A percentile compares a stretch with the other conserved stretches of the same genome.
These are phyloP conservation scores for Lepidurus apus DNA, from an alignment of 1,140 invertebrate species.

Conservation along the genomic window DNA sequence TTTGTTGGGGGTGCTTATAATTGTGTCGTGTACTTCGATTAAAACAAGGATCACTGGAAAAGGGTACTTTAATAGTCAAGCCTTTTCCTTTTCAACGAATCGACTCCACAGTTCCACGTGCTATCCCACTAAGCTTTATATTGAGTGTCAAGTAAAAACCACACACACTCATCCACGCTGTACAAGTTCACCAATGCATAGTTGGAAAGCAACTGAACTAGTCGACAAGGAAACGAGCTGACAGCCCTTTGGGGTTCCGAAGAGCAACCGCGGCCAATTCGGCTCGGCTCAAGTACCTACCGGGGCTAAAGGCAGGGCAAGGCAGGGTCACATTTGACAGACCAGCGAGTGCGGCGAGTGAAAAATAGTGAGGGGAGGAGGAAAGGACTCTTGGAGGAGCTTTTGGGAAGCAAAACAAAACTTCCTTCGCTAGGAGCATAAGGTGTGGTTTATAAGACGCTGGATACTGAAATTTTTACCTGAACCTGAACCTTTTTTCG, in stretches of 20 bases:
- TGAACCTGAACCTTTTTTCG: neutral
- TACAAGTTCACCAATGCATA: neutral
- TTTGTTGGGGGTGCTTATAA: too few species aligned
- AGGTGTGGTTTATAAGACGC: neutral
- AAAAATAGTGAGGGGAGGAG: neutral
- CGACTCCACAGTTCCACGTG: neutral
- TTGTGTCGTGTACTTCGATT: too few species aligned
- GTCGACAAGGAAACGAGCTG: conserved; percentile 20
- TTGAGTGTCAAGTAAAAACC: neutral
- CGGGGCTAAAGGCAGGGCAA: conserved; percentile 6
- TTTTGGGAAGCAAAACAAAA: neutral
- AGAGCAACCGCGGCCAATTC: neutral
- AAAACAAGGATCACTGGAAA: too few species aligned
- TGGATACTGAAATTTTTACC: neutral
- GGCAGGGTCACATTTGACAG: conserved; percentile 2
- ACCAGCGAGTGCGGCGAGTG: neutral
- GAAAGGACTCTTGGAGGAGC: neutral
- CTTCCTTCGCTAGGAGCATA: neutral
- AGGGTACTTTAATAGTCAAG: neutral
- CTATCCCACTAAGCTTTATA: neutral
- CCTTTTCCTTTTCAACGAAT: neutral
- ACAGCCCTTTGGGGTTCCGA: neutral
- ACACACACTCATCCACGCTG: neutral
- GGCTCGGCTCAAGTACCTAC: neutral
- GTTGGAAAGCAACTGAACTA: neutral